These are phyloP conservation scores for Leptinotarsa undecemlineata DNA, from an alignment of 1,140 invertebrate genomes.

Conservation along the genomic window DNA sequence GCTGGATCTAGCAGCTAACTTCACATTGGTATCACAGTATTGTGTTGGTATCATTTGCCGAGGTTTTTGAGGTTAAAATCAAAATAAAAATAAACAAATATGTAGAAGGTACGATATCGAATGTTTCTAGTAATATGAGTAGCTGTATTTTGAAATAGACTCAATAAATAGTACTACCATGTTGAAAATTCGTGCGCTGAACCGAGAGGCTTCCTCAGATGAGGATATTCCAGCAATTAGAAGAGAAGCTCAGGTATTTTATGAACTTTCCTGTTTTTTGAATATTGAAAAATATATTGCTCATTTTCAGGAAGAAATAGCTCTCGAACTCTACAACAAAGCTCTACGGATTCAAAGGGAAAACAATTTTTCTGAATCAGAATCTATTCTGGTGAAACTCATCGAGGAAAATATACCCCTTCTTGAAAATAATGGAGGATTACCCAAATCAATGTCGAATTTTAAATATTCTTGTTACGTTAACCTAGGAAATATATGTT, in stretches of 20 bases:
- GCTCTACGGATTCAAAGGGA: conserved; percentile 49
- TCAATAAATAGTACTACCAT: conserved; percentile 31
- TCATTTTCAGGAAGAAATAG: conserved; percentile 52
- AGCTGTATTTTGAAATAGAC: too few species aligned
- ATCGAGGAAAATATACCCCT: conserved; percentile 53
- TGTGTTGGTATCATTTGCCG: too few species aligned
- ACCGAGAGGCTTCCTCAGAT: conserved; percentile 52
- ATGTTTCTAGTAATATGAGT: too few species aligned
- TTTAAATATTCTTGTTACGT: conserved; percentile 75
- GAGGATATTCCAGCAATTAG: conserved; percentile 53
- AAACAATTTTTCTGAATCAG: conserved; percentile 42
- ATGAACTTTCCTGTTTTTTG: neutral
- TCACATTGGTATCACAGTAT: too few species aligned
- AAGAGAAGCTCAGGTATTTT: conserved; percentile 52
- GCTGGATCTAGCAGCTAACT: too few species aligned
- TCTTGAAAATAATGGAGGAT: conserved; percentile 52
- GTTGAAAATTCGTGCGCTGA: conserved; percentile 53
- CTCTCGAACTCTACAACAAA: conserved; percentile 53
- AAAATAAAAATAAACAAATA: too few species aligned
- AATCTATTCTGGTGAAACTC: conserved; percentile 44
- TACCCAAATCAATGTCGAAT: conserved; percentile 58
- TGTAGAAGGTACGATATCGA: too few species aligned
- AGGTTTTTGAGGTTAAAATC: too few species aligned
- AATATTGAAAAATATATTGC: neutral
- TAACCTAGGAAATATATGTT: conserved; percentile 68